Conservation (phyloP, 2,888 invertebrate species). For the Panorpa germanica region DNA sequence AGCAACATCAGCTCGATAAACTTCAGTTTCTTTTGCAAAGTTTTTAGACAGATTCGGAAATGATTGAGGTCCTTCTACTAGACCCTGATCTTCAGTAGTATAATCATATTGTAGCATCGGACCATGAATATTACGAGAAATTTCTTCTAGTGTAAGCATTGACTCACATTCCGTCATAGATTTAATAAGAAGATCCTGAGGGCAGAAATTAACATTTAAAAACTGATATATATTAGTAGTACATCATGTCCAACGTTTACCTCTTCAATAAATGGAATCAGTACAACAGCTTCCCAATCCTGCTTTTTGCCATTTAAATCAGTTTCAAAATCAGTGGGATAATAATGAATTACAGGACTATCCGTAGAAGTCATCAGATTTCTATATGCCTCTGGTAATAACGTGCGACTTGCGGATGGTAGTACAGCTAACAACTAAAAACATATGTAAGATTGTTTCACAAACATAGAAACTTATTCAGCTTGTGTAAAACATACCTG, state of each 20-base stretch:
- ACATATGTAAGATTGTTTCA: slow-evolving; percentile 10
- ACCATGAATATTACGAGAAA: slow-evolving; percentile 61
- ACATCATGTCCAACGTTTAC: slow-evolving; percentile 19
- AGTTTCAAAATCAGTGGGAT: slow-evolving; percentile 76
- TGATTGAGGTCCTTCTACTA: slow-evolving; percentile 28
- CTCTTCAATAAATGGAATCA: slow-evolving; percentile 88
- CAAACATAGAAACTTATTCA: background rate
- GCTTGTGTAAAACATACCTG: slow-evolving; percentile 30
- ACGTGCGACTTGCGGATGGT: slow-evolving; percentile 64
- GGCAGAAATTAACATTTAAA: slow-evolving; percentile 11
- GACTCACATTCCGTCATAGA: slow-evolving; percentile 56
- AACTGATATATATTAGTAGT: background rate
- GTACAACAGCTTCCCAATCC: slow-evolving; percentile 91
- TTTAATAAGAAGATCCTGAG: slow-evolving; percentile 40
- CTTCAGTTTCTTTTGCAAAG: slow-evolving; percentile 17
- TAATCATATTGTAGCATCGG: slow-evolving; percentile 70
- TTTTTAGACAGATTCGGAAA: slow-evolving; percentile 32
- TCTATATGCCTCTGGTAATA: slow-evolving; percentile 63
- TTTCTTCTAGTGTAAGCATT: slow-evolving; percentile 48
- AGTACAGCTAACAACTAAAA: slow-evolving; percentile 63
- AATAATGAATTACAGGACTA: slow-evolving; percentile 74
- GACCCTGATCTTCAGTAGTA: slow-evolving; percentile 36
- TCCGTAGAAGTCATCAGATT: slow-evolving; percentile 53
- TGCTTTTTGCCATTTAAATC: slow-evolving; percentile 92
- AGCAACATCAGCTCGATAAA: slow-evolving; percentile 16